Percentiles rank a stretch among this genome's conserved stretches.
Conservation (phyloP, 1,140 invertebrate genomes). For the Philopotamus ludificatus region DNA sequence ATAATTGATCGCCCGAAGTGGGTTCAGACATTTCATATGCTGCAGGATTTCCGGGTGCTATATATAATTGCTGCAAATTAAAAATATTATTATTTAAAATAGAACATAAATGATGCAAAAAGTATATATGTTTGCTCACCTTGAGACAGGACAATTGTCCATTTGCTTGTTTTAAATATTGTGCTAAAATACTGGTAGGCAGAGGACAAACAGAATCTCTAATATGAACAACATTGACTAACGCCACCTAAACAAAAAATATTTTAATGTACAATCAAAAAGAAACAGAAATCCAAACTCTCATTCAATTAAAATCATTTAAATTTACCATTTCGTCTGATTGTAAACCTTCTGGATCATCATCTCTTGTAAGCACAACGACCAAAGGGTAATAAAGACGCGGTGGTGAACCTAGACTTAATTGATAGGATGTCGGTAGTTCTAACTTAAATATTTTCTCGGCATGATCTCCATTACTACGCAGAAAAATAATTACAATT, state of each 20-base stretch:
- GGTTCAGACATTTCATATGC: slow-evolving; percentile 57
- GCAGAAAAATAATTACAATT: neutral
- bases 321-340: slow-evolving; percentile 71
- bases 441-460: slow-evolving; percentile 64
- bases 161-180: slow-evolving; percentile 79
- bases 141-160: slow-evolving; percentile 78
- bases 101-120: neutral
- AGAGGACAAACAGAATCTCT: slow-evolving; percentile 73
- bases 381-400: slow-evolving; percentile 73
- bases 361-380: slow-evolving; percentile 68
- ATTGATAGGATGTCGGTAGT: slow-evolving; percentile 62
- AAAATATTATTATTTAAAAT: neutral
- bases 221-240: slow-evolving; percentile 78
- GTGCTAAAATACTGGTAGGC: slow-evolving; percentile 73
- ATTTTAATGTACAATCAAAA: too few species aligned
- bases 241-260: slow-evolving; percentile 61
- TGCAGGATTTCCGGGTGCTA: slow-evolving; percentile 66
- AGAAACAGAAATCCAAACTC: too few species aligned
- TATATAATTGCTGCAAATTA: slow-evolving; percentile 68
- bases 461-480: slow-evolving; percentile 65
- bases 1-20: slow-evolving; percentile 63
- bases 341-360: slow-evolving; percentile 60
- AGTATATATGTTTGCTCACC: slow-evolving; percentile 52
- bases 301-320: too few species aligned
- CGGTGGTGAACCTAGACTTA: slow-evolving; percentile 64